Conservation (phyloP, 1,140 invertebrate genomes). For the Oryctes rhinoceros region DNA sequence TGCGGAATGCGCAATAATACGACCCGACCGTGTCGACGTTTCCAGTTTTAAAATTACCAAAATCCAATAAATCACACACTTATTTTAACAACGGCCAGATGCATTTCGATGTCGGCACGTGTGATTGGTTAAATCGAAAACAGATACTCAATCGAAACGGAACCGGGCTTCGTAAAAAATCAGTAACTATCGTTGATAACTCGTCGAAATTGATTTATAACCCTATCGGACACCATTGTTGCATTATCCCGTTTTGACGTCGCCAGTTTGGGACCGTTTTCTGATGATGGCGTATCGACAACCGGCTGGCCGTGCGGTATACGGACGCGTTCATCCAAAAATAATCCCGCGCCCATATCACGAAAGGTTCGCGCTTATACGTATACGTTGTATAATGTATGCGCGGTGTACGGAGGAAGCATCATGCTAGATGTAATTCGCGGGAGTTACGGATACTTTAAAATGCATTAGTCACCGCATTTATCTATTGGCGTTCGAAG, state of each 20-base stretch:
- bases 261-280: constrained; percentile 35
- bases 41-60: constrained; percentile 55
- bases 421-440: constrained; percentile 47
- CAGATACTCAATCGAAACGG: constrained; percentile 54
- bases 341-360: neutral
- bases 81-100: constrained; percentile 55
- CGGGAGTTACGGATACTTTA: constrained; percentile 46
- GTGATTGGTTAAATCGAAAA: constrained; percentile 52
- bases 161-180: constrained; percentile 53
- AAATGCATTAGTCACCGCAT: constrained; percentile 45
- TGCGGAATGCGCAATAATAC: too few species aligned
- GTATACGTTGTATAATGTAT: constrained; percentile 45
- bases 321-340: constrained; percentile 3
- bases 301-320: neutral
- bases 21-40: neutral
- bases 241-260: constrained; percentile 49
- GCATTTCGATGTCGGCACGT: constrained; percentile 54
- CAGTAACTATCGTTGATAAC: constrained; percentile 53
- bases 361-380: neutral
- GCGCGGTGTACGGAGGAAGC: neutral
- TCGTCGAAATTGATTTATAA: constrained; percentile 55
- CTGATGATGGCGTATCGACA: constrained; percentile 36
- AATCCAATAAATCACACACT: constrained; percentile 56
- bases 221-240: constrained; percentile 52
- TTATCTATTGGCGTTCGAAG: neutral